A percentile compares a stretch with the other conserved stretches of the same genome.
These are phyloP conservation scores for Pseudocheirus occidentalis DNA, from an alignment of 2,797 vertebrate species.

Conservation along the genomic window DNA sequence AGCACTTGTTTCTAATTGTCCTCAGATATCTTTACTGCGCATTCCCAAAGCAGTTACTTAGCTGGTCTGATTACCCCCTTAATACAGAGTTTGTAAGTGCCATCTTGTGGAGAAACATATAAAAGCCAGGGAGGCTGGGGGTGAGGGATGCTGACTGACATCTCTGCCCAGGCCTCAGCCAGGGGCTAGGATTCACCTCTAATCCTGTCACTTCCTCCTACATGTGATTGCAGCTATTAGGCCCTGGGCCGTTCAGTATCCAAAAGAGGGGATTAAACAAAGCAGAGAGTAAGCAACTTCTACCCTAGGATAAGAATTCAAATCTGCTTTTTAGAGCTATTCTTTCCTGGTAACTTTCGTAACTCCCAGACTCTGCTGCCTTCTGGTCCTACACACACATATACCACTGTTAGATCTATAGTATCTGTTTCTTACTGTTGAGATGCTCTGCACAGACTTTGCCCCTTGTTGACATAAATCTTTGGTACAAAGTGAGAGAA, in stretches of 20 bases:
- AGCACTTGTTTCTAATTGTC: background rate
- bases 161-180: background rate
- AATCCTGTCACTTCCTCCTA: background rate
- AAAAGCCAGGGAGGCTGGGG: background rate
- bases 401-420: background rate
- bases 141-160: background rate
- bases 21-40: background rate
- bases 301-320: background rate
- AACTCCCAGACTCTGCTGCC: background rate
- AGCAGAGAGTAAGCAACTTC: background rate
- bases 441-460: background rate
- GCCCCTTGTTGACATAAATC: background rate
- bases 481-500: background rate
- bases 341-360: background rate
- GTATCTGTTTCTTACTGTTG: background rate
- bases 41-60: background rate
- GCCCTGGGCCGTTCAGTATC: background rate
- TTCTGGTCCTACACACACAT: background rate
- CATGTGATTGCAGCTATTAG: background rate
- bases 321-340: background rate
- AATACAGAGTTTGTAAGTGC: slow-evolving; percentile 68
- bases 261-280: background rate
- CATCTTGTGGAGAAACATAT: slow-evolving; percentile 78
- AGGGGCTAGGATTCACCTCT: background rate
- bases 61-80: slow-evolving; percentile 8